Evolutionary conservation across 2,797 vertebrate species (phyloP).

Genomic region (Cebuella pygmaea): DNA sequence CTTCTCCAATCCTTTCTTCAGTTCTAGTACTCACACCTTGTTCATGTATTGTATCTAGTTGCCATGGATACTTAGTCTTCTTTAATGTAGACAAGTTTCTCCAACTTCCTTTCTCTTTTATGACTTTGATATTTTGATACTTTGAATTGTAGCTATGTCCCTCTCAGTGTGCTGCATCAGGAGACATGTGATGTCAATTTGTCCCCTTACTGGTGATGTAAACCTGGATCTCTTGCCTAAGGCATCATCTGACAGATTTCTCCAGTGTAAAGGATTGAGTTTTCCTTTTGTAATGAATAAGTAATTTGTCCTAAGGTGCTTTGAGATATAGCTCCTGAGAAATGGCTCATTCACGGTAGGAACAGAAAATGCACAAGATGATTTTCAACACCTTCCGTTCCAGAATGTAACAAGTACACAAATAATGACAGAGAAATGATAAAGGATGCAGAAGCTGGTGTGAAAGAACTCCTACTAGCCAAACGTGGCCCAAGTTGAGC

Average conservation of each 20-base stretch:
- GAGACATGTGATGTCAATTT: neutral
- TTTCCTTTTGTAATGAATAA: neutral
- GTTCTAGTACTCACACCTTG: neutral
- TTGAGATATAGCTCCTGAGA: neutral
- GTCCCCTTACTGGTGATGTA: neutral
- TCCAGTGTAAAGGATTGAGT: neutral
- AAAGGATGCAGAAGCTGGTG: neutral
- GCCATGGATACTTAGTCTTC: neutral
- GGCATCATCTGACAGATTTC: neutral
- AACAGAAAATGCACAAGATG: neutral
- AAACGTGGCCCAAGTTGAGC: neutral
- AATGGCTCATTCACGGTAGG: neutral
- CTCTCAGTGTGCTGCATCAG: neutral
- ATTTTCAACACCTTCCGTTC: neutral
- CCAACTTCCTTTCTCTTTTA: neutral
- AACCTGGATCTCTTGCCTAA: neutral
- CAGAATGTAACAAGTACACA: neutral
- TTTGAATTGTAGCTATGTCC: neutral
- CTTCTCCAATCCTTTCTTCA: neutral
- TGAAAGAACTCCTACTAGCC: neutral
- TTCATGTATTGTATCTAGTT: neutral
- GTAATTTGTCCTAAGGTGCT: neutral
- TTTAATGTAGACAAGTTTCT: neutral
- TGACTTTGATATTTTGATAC: neutral
- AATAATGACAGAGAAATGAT: neutral